phyloP scores from a whole-genome alignment of 2,797 vertebrate species.

The Vireo griseus region DNA sequence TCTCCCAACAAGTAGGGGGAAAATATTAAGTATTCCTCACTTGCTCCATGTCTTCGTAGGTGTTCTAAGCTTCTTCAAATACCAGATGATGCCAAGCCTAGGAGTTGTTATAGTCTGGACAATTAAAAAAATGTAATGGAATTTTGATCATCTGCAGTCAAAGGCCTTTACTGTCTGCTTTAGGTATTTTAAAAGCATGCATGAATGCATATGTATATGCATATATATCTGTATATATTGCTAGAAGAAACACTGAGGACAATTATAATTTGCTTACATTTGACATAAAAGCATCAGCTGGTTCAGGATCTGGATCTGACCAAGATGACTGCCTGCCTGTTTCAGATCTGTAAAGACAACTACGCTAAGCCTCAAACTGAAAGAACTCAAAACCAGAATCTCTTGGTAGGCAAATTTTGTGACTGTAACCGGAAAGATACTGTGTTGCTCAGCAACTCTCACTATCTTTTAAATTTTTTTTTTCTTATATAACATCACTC shows the following conservation, averaged over 20 bases:
- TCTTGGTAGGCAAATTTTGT: conserved; percentile 12
- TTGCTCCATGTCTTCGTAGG: background rate
- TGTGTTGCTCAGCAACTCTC: conserved; percentile 42
- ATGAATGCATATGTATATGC: background rate
- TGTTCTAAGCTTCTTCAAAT: background rate
- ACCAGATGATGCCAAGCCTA: background rate
- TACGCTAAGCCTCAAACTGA: background rate
- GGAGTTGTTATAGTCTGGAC: background rate
- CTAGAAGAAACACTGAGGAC: background rate
- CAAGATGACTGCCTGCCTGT: background rate
- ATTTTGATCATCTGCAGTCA: background rate
- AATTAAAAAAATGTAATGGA: background rate
- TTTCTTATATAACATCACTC: background rate
- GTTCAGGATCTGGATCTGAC: background rate
- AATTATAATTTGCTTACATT: background rate
- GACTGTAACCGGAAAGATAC: background rate
- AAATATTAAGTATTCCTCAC: background rate
- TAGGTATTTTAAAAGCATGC: background rate
- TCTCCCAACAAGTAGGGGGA: background rate
- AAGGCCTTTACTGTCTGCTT: background rate
- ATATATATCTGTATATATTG: background rate
- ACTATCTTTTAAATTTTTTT: background rate
- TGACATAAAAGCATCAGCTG: background rate
- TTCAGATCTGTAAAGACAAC: background rate
- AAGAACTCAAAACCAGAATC: conserved; percentile 4